Evolutionary conservation across 2,113 vertebrate species (phyloP).

Genomic region (Gymnogyps californianus): DNA sequence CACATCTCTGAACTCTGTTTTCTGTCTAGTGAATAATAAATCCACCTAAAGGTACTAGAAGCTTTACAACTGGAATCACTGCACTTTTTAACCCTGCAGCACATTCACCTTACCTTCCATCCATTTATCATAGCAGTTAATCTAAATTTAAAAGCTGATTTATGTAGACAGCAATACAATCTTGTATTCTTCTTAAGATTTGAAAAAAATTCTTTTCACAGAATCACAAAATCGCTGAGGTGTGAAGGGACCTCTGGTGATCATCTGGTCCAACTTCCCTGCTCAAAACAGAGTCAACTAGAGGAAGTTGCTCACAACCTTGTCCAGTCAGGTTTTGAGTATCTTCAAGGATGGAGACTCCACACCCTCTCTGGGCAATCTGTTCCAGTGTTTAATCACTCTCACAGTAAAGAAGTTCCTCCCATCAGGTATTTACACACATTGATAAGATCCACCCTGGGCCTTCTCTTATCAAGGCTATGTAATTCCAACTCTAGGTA

Average conservation of each 20-base stretch:
- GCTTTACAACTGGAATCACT: neutral
- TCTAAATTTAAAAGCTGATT: neutral
- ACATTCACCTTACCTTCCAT: neutral
- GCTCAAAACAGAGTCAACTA: neutral
- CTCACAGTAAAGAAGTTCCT: neutral
- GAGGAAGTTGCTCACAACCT: neutral
- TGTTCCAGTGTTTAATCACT: neutral
- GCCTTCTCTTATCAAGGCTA: neutral
- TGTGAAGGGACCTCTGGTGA: neutral
- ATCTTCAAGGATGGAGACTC: neutral
- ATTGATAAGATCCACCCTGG: neutral
- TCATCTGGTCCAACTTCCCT: neutral
- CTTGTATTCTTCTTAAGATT: neutral
- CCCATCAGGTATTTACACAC: neutral
- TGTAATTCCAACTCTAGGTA: neutral
- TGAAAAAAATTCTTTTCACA: neutral
- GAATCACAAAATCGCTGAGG: neutral
- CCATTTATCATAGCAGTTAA: neutral
- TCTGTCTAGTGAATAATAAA: neutral
- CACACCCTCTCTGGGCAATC: neutral
- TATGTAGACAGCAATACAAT: neutral
- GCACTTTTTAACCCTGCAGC: neutral
- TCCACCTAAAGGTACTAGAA: neutral
- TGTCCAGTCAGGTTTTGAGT: neutral
- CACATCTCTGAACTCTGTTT: neutral